Evolutionary conservation across 2,888 invertebrate species (phyloP), one percentile per base, ranked within the genome.

Genomic region (Helleia helle): DNA sequence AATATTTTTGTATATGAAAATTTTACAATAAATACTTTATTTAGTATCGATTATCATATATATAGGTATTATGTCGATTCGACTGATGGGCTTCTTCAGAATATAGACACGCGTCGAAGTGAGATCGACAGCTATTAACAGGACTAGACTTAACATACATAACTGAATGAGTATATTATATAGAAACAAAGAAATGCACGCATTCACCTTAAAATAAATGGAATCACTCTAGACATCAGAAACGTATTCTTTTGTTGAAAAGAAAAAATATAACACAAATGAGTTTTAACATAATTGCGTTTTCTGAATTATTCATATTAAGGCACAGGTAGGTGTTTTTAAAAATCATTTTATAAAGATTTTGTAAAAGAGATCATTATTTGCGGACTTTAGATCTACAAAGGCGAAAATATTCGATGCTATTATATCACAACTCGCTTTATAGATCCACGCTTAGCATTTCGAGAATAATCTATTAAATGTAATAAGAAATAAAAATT

Each of bases 181-280:
- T n/a, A 79, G 68, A 75, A 81, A 83, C 71, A 68, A 67, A 80
- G 76, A 84, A 83, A 83, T 83, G 79, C 83, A 83, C 70, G 76
- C 83, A 83, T 79, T 71, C 80, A 66, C 73, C 81, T 81, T 81
- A 83, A 63, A 76, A 71, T 74, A 84, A 81, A 83, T 84, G 83
- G 83, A 84, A 84, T 83, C 83, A 74, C 75, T 71, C 71, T 68
- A 67, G 75, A 74, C 68, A 64, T 65, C 65, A 62, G 70, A 71
- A 65, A 69, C 69, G 59, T 59, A 66, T 52, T 54, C 40, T 54
- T n/a, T n/a, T n/a, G 51, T 50, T 47, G 50, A 71, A 73, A 71
- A 73, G 71, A 74, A 79, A 76, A 70, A 76, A 77, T 73, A 79
- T 65, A 61, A 66, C 52, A 52, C 55, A 40, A 42, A 41, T 28